Conservation (phyloP, 2,113 vertebrate species). For the Nibea albiflora region DNA sequence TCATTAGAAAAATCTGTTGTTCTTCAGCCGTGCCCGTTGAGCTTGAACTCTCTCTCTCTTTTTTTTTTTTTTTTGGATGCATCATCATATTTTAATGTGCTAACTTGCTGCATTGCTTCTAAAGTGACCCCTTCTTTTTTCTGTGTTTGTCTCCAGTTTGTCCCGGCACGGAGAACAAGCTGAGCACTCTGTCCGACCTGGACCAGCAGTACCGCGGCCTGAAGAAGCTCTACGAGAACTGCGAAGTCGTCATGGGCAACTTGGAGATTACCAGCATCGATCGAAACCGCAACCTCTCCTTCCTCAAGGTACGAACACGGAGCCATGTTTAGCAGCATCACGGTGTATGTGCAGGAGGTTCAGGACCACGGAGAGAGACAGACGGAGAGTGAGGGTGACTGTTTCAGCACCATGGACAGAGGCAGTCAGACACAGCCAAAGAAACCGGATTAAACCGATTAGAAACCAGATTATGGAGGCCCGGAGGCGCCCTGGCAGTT, state of each 20-base stretch:
- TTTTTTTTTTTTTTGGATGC: background rate
- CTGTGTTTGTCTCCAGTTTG: conserved; percentile 86
- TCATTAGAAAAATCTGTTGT: no score
- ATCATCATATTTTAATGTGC: background rate
- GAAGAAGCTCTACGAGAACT: conserved; percentile 97
- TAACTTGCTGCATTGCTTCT: background rate
- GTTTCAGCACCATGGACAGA: no score
- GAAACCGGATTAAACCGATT: no score
- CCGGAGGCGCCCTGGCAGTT: no score
- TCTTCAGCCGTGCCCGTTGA: background rate
- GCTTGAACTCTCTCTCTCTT: background rate
- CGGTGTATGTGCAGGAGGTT: background rate
- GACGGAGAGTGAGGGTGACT: background rate
- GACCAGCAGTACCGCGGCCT: conserved; percentile 96
- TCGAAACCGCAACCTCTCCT: conserved; percentile 95
- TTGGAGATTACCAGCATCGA: conserved; percentile 99
- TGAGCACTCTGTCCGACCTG: conserved; percentile 97
- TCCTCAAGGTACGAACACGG: conserved; percentile 87
- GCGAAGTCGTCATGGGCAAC: conserved; percentile 98
- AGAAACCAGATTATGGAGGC: no score
- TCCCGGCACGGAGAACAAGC: conserved; percentile 95
- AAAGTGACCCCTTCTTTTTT: background rate
- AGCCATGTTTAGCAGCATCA: accelerated
- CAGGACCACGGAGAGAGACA: conserved; percentile 20
- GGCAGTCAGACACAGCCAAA: no score